Base-by-base conservation (phyloP, 2,888 invertebrate genomes). In the Zygothrica quintamaculata region DNA sequence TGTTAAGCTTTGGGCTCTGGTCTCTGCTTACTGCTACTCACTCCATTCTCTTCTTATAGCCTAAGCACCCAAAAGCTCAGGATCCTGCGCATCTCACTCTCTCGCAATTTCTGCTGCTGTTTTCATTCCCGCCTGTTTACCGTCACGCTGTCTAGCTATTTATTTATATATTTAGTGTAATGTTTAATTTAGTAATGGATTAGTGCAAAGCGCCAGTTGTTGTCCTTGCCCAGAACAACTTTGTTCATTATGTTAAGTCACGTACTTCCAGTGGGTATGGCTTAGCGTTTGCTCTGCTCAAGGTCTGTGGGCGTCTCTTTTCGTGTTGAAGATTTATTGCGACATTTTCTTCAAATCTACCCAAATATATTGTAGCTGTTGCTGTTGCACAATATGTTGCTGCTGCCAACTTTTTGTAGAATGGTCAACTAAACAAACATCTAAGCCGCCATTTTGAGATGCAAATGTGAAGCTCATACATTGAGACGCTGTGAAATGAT, bases 181-280 rank as follows among this genome's bases (percentile, higher is more conserved):
- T 88, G 89, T 89, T 89, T 89, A 89, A 89, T 89, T 89, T 89
- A 88, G 89, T 89, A 89, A 89, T 89, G 89, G 88, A 89, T 89
- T 89, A 89, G 88, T 65, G 59, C 33, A 65, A 56, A 37, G 65
- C 44, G 65, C 52, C 74, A 59, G 58, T 39, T 69, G 46, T 22
- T 22, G 5, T 22, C 2, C 25, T 33, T 18, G 12, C 26, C 11
- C 5, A 7, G 29, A 9, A 29, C 11, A 26, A 6, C 36, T 42
- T 46, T 68, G 64, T 75, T 78, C 82, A 78, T 81, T 87, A 87
- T 79, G 88, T 65, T 64, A 77, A 87, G 86, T 87, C 89, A 88
- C 88, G 87, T 84, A 70, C 60, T 40, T 18, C 37, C 1, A 15
- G 31, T 46, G 39, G 57, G 18, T n/a, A 29, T 36, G 15, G 22